Evolutionary conservation across 2,797 vertebrate species (phyloP).

Genomic region (Chelon labrosus): DNA sequence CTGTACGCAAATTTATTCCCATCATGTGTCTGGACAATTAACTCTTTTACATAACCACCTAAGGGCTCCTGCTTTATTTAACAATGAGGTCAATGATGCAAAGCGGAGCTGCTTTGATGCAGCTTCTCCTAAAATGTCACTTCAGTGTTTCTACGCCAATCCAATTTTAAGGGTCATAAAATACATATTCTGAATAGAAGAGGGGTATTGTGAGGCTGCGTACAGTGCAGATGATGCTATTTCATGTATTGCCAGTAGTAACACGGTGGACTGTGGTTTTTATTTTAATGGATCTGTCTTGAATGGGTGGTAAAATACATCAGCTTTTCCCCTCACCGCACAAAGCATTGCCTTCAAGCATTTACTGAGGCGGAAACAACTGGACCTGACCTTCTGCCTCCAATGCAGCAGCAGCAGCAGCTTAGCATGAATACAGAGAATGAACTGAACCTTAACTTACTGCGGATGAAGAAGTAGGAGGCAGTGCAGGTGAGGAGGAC

Average conservation of each 20-base stretch:
- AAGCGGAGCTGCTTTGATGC: neutral
- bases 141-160: neutral
- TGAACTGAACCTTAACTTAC: conserved; percentile 76
- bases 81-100: conserved; percentile 13
- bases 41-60: conserved; percentile 5
- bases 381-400: neutral
- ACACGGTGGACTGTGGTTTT: conserved; percentile 3
- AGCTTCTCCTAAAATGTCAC: neutral
- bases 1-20: conserved; percentile 6
- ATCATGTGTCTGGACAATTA: neutral
- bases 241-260: neutral
- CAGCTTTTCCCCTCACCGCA: neutral
- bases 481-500: conserved; percentile 78
- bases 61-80: conserved; percentile 32
- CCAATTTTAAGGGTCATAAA: conserved; percentile 12
- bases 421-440: neutral
- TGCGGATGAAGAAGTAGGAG: conserved; percentile 85
- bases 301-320: neutral
- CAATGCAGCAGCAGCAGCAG: neutral
- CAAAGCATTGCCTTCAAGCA: neutral
- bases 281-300: conserved; percentile 1
- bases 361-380: neutral
- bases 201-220: neutral
- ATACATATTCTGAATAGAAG: neutral
- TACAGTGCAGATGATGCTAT: neutral